Evolutionary conservation across 2,113 vertebrate species (phyloP).

Genomic region (Semnornis frantzii): DNA sequence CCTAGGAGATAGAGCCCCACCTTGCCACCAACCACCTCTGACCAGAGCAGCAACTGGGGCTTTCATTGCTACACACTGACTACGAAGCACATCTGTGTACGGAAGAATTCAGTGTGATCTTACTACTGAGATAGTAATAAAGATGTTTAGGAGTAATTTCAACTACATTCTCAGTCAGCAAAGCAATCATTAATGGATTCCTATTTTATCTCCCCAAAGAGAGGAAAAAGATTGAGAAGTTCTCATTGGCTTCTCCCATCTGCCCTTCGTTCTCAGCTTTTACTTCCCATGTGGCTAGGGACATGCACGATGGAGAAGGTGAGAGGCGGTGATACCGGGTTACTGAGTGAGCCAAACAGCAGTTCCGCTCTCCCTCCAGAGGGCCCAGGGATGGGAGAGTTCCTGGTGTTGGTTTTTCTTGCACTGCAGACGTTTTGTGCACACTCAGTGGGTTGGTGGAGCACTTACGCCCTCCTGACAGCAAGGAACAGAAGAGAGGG

Average conservation of each 20-base stretch:
- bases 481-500: constrained; percentile 85
- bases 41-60: constrained; percentile 65
- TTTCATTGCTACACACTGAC: constrained; percentile 79
- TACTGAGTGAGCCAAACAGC: constrained; percentile 79
- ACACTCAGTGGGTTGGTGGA: constrained; percentile 83
- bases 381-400: constrained; percentile 74
- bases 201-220: constrained; percentile 77
- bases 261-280: constrained; percentile 76
- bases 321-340: constrained; percentile 76
- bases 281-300: constrained; percentile 77
- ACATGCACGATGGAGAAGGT: constrained; percentile 81
- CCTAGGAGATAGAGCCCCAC: constrained; percentile 53
- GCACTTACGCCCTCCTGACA: constrained; percentile 88
- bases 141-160: constrained; percentile 80
- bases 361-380: constrained; percentile 78
- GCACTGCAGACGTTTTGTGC: constrained; percentile 82
- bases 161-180: constrained; percentile 84
- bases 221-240: constrained; percentile 79
- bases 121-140: constrained; percentile 80
- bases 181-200: constrained; percentile 83
- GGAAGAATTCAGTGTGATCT: constrained; percentile 82
- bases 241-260: constrained; percentile 78
- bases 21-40: constrained; percentile 67
- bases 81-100: constrained; percentile 74
- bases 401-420: constrained; percentile 75